Percentiles rank a stretch among this genome's conserved stretches.
These are phyloP conservation scores for Arge pagana DNA, from an alignment of 2,888 invertebrate species.

Conservation along the genomic window DNA sequence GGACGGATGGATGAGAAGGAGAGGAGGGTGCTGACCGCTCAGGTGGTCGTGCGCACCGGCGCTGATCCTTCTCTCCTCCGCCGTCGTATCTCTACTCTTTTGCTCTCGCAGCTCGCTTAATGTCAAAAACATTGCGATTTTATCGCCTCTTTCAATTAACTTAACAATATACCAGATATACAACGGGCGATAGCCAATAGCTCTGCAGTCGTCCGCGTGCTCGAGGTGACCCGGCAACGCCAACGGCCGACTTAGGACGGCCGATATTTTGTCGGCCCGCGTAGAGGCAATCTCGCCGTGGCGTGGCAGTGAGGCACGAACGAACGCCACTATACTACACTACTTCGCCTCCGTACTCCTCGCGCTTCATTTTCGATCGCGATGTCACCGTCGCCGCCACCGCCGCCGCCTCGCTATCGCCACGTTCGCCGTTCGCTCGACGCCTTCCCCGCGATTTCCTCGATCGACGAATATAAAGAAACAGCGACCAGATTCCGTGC, in stretches of 20 bases:
- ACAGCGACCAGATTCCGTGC: no score
- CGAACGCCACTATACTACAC: conserved; percentile 29
- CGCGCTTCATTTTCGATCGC: no score
- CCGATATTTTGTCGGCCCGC: conserved; percentile 35
- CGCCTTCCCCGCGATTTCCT: no score
- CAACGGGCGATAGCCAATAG: conserved; percentile 41
- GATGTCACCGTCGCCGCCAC: conserved; percentile 40
- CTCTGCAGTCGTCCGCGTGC: conserved; percentile 31
- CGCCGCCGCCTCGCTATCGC: no score
- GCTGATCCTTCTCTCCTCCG: conserved; percentile 27
- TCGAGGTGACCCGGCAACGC: conserved; percentile 11
- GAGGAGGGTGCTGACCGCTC: conserved; percentile 30
- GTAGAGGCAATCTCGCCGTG: conserved; percentile 1
- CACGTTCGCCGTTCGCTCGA: no score
- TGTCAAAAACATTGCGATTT: conserved; percentile 49
- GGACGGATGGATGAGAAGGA: conserved; percentile 2
- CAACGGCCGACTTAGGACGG: conserved; percentile 12
- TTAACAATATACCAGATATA: conserved; percentile 47
- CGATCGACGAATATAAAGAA: no score
- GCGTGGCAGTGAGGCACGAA: conserved; percentile 32
- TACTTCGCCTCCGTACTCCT: no score
- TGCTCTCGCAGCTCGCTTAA: conserved; percentile 37
- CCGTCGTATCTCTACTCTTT: conserved; percentile 15
- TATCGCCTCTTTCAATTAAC: conserved; percentile 49
- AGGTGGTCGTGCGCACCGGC: conserved; percentile 38